Evolutionary conservation across 2,888 invertebrate species (phyloP), one percentile per base, ranked within the genome.

Genomic region (Erebia aethiops): DNA sequence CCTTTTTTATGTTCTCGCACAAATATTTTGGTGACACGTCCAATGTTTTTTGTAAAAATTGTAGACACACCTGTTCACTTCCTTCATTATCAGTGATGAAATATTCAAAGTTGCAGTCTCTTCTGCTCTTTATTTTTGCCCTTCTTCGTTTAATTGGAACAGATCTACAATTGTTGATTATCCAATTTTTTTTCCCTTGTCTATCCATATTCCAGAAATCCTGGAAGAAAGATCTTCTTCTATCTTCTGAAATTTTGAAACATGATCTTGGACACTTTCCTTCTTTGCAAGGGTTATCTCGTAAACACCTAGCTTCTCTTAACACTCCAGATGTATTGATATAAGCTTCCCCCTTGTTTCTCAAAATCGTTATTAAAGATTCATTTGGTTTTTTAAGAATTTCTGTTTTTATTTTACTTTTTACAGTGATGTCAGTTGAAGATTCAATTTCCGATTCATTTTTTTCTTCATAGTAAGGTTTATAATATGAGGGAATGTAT

Each of bases 71-170:
- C 52, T 61, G 43, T 18, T 35, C 51, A 43, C 7, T 21, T 76
- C 77, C 43, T 77, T 78, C 35, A 75, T 77, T 5, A n/a, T 67
- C n/a, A 26, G 14, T 18, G 3, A 62, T 21, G 13, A 14, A 62
- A 21, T 62, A 62, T 62, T 62, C 62, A 18, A 21, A 62, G 2
- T 16, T 49, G 13, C 46, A 46, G 1, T 14, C 21, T 62, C 62
- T 16, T 46, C 21, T 46, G 11, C 62, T 62, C 1, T 14, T 49
- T 13, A 18, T 2, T 21, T 18, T n/a, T 13, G 16, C 21, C 13
- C 46, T 21, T 21, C 21, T 13, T 11, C 62, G 46, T 9, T 49
- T 46, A 18, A 62, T 49, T 14, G 62, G 62, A 3, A 18, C 46
- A 21, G 21, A 21, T 49, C 13, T 46, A 49, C 46, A 62, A 11